Evolutionary conservation across 2,113 vertebrate genomes (phyloP).

Genomic region (Mustela lutreola): DNA sequence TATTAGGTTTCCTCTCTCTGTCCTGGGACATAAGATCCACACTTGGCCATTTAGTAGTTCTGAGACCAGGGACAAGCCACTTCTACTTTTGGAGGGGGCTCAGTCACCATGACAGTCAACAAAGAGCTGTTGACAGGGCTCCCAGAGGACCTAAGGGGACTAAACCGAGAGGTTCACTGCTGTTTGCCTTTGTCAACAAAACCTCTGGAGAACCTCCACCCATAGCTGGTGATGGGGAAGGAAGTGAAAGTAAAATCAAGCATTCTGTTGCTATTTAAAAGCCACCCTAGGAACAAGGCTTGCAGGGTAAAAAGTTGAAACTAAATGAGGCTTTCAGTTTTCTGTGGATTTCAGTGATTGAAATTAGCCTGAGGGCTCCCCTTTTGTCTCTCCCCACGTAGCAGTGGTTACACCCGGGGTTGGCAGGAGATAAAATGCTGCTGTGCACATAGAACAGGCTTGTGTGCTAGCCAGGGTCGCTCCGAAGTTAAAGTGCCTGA

Average conservation of each 20-base stretch:
- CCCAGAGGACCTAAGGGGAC: background rate
- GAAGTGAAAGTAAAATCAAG: constrained; percentile 51
- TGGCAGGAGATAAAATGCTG: background rate
- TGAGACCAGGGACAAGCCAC: background rate
- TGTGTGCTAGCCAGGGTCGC: background rate
- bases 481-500: background rate
- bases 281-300: background rate
- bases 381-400: background rate
- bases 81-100: background rate
- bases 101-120: background rate
- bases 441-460: background rate
- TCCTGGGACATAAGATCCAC: background rate
- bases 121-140: background rate
- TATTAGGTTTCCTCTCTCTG: background rate
- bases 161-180: background rate
- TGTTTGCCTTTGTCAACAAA: background rate
- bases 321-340: constrained; percentile 51
- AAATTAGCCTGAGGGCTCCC: background rate
- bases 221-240: background rate
- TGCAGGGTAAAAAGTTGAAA: constrained; percentile 38
- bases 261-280: constrained; percentile 41
- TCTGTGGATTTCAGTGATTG: constrained; percentile 50
- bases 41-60: background rate
- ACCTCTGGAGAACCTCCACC: background rate
- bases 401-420: background rate